Evolutionary conservation across 2,113 vertebrate genomes (phyloP), one percentile per base, ranked within the genome.

Genomic region (Hipposideros armiger): DNA sequence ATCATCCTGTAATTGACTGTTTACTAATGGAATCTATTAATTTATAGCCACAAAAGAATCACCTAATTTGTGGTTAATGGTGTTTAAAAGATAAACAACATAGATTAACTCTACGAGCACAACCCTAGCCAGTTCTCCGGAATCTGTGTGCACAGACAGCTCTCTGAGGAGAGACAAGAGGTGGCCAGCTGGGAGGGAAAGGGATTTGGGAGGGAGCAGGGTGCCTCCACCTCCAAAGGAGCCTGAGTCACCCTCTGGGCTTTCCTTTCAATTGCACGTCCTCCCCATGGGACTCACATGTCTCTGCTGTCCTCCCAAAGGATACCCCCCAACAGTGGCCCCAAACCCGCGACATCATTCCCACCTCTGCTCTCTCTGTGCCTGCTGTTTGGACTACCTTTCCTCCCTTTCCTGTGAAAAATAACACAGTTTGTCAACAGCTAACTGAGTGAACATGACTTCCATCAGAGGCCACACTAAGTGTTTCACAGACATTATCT

Each of bases 21-120:
- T 98, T 95, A 36, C 92, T 98, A 98, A 98, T 98, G 94, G 97
- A 97, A 94, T 96, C 97, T 97, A 98, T 98, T 98, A 97, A 98
- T 98, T 98, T 98, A 96, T 87, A 94, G 94, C 84, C 32, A 22
- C 15, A n/a, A 96, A 97, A 97, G 89, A 97, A 94, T 70, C 97
- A 97, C 70, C 95, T 98, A 97, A 98, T 98, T 97, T 96, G 97
- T 98, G 95, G 97, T 97, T 98, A 98, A 97, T 92, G 95, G 82
- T 97, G 96, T 94, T 96, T 95, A 76, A 97, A 98, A 98, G 98
- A 98, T 96, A 98, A 98, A 98, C 96, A 97, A 74, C 66, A 80
- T 17, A 96, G 95, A 87, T 87, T 83, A 98, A 95, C 92, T 85
- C 95, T 89, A n/a, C 16, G 15, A 4, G 52, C 81, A 32, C 40